phyloP scores from a whole-genome alignment of 2,888 invertebrate genomes.

The Sisyra nigra region DNA sequence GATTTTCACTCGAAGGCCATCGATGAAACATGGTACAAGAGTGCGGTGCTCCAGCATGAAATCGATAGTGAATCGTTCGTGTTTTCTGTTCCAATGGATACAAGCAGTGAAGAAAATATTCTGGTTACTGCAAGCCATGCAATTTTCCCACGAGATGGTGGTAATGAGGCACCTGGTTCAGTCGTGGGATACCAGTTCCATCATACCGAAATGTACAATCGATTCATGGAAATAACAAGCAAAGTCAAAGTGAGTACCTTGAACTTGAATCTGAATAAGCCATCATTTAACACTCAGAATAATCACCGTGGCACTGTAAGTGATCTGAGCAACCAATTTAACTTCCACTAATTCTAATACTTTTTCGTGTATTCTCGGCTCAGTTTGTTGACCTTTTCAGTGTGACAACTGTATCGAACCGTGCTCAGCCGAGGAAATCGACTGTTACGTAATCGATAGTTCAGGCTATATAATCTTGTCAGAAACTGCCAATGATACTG shows the following conservation, averaged over 20 bases:
- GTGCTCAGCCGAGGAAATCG: slow-evolving; percentile 43
- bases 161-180: slow-evolving; percentile 65
- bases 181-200: slow-evolving; percentile 79
- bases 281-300: too few species aligned
- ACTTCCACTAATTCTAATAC: too few species aligned
- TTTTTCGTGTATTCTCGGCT: too few species aligned
- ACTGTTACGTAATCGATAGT: slow-evolving; percentile 83
- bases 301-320: too few species aligned
- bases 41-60: slow-evolving; percentile 72
- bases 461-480: slow-evolving; percentile 77
- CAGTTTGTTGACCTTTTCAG: too few species aligned
- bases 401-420: slow-evolving; percentile 28
- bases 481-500: slow-evolving; percentile 47
- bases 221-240: slow-evolving; percentile 53
- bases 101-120: slow-evolving; percentile 21
- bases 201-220: slow-evolving; percentile 47
- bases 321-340: too few species aligned
- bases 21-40: slow-evolving; percentile 84
- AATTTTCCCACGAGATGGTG: slow-evolving; percentile 63
- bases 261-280: too few species aligned
- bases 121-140: slow-evolving; percentile 70
- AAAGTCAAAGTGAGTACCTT: slow-evolving; percentile 26
- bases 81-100: slow-evolving; percentile 52
- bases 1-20: slow-evolving; percentile 60
- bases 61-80: slow-evolving; percentile 62